A percentile compares a stretch with the other conserved stretches of the same genome.
Evolutionary conservation across 2,113 vertebrate genomes (phyloP).

Genomic region (Strix aluco): DNA sequence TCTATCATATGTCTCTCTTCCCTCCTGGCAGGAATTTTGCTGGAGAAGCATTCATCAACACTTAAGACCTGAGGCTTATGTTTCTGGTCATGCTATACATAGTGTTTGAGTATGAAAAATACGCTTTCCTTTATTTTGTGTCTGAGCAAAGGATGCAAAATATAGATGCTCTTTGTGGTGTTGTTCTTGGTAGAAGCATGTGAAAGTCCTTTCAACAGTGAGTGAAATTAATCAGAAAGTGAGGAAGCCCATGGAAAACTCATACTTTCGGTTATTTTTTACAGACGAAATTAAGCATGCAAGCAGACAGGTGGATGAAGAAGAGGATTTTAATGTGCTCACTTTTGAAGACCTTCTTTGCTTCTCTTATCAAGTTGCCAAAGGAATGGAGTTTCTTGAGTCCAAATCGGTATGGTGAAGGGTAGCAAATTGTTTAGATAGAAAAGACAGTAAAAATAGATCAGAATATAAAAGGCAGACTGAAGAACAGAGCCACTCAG

Average conservation of each 20-base stretch:
- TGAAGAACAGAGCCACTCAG: conserved; percentile 1
- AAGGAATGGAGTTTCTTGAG: conserved; percentile 97
- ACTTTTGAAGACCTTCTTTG: conserved; percentile 92
- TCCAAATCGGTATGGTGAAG: conserved; percentile 85
- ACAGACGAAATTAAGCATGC: conserved; percentile 66
- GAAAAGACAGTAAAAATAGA: background rate
- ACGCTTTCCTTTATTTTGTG: background rate
- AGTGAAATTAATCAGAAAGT: background rate
- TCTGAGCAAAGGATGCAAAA: background rate
- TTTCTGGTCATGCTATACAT: background rate
- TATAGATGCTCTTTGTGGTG: background rate
- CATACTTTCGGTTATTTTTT: background rate
- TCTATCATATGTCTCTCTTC: background rate
- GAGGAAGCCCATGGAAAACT: background rate
- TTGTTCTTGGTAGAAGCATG: background rate
- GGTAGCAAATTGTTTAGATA: background rate
- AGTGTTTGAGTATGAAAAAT: background rate
- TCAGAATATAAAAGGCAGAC: background rate
- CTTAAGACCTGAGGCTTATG: background rate
- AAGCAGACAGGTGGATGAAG: conserved; percentile 68
- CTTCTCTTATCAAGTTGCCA: conserved; percentile 94
- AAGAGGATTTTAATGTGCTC: conserved; percentile 84
- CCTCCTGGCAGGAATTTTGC: background rate
- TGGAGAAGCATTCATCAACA: background rate
- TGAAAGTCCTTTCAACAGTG: background rate